Percentiles rank a stretch among this genome's conserved stretches.
Conservation (phyloP, 2,113 vertebrate genomes). For the Cavia aperea region DNA sequence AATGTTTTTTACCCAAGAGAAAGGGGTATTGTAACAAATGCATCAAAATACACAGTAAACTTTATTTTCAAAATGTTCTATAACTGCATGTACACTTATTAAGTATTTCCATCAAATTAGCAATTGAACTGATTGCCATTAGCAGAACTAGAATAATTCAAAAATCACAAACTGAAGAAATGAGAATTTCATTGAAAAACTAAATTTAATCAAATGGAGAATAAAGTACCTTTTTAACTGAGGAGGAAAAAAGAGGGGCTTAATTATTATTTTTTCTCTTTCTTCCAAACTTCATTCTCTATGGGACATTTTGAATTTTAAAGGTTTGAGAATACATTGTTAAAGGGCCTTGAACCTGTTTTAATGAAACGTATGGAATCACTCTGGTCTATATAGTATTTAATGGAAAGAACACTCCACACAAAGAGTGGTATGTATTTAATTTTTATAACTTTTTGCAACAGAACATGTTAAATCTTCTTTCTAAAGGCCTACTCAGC, state of each 20-base stretch:
- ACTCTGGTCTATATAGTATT: background rate
- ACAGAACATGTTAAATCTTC: background rate
- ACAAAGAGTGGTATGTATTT: background rate
- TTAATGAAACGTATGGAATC: background rate
- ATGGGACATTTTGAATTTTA: background rate
- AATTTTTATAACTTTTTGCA: background rate
- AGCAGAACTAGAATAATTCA: background rate
- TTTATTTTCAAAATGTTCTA: conserved; percentile 10
- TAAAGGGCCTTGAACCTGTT: background rate
- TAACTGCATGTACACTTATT: background rate
- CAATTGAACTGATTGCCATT: background rate
- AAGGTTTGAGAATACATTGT: background rate
- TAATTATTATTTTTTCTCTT: background rate
- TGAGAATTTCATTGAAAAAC: background rate
- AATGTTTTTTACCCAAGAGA: background rate
- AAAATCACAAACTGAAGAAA: background rate
- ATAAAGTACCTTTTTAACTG: background rate
- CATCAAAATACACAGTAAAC: background rate
- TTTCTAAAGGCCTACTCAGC: background rate
- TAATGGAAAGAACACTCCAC: background rate
- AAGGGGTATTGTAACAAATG: background rate
- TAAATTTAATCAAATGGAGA: background rate
- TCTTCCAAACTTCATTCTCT: background rate
- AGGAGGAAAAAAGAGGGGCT: background rate
- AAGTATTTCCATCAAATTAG: background rate